Base-by-base conservation (phyloP, 2,797 vertebrate species). In the Arctocebus calabarensis region DNA sequence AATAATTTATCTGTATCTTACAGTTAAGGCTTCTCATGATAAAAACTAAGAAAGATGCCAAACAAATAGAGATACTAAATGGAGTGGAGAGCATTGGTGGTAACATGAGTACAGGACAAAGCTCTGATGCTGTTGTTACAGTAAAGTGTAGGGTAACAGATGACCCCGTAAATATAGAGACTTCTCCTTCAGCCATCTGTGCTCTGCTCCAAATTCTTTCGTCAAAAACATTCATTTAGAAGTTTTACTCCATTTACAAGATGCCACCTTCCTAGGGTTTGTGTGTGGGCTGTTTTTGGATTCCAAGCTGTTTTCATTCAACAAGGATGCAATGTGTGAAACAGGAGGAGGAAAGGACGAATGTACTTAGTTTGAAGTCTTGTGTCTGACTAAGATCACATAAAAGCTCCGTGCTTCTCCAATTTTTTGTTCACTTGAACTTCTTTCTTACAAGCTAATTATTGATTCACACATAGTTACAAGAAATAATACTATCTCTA, bases 111-210 rank as follows among this genome's bases (percentile, higher is more conserved):
- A 34, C 40, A 86, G 66, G 55, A 82, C 11, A 84, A 84, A 84
- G 27, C 52, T 61, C 45, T 40, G 16, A 32, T 57, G 93, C 14
- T 66, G 2, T 61, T 62, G 32, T 73, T 61, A 20, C 34, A 74
- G 2, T 73, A 82, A 78, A 89, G 77, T 45, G 11, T 82, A 90
- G 45, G 52, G 27, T 70, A 94, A 84, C 85, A 94, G 83, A 88
- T 88, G 66, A 7, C 19, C 32, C 61, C 75, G 43, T 75, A 85
- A 91, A 81, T 32, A 82, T 23, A 88, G 77, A 22, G 77, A n/a
- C 62, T 87, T 95, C 68, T 84, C 74, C 57, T 85, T 82, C 79
- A 71, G 9, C 90, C 94, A 85, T 95, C 93, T 96, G 84, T 85
- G 57, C 59, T 90, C 5, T 85, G 48, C 59, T 90, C 5, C 45